A percentile compares a stretch with the other conserved stretches of the same genome.
These are phyloP conservation scores for Crepidodera aurea DNA, from an alignment of 2,888 invertebrate species.

Conservation along the genomic window DNA sequence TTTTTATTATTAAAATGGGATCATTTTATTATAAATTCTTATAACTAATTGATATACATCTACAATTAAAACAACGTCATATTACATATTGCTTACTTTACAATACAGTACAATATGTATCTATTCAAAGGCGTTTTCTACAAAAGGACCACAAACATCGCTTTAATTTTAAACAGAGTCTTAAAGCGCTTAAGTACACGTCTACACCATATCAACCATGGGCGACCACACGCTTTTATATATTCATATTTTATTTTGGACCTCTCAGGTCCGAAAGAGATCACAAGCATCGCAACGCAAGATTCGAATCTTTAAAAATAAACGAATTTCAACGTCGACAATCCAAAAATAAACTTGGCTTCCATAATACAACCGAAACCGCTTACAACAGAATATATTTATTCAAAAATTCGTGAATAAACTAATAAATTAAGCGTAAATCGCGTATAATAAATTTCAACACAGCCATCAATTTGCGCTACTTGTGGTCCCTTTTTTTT, in stretches of 20 bases:
- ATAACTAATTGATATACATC: no score
- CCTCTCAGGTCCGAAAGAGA: conserved; percentile 29
- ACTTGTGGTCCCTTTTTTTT: conserved; percentile 51
- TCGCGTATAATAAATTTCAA: conserved; percentile 1
- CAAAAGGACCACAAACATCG: no score
- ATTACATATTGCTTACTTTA: no score
- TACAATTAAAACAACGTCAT: no score
- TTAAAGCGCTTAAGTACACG: no score
- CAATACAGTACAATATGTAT: no score
- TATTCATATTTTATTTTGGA: conserved; percentile 20
- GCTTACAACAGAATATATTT: conserved; percentile 1
- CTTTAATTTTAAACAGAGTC: no score
- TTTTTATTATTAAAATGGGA: no score
- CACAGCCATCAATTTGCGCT: conserved; percentile 35
- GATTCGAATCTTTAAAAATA: conserved; percentile 19
- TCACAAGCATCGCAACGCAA: conserved; percentile 27
- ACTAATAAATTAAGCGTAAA: conserved; percentile 17
- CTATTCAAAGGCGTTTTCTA: no score
- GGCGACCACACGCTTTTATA: no score
- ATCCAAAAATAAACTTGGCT: conserved; percentile 38
- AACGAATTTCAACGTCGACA: conserved; percentile 16
- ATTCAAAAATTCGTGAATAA: conserved; percentile 7
- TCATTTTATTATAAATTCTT: no score
- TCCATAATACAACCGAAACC: conserved; percentile 13
- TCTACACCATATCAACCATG: no score